A percentile compares a stretch with the other conserved stretches of the same genome.
Conservation (phyloP, 2,113 vertebrate species). For the Catagonus wagneri region DNA sequence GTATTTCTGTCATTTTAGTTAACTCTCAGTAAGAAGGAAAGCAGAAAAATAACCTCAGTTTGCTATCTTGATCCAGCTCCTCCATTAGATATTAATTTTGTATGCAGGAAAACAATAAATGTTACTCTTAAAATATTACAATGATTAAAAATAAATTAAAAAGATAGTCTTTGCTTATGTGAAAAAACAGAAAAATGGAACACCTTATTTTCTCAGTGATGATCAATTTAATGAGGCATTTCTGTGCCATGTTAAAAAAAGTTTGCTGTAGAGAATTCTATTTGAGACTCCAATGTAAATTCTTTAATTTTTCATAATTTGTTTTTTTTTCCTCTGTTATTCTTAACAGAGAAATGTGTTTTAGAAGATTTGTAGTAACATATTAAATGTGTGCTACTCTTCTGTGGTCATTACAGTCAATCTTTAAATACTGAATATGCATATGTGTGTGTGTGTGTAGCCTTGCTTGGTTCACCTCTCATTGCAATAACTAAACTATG, state of each 20-base stretch:
- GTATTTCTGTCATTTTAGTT: slow-evolving; percentile 17
- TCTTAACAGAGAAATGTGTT: neutral
- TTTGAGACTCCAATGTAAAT: slow-evolving; percentile 7
- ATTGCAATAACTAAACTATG: neutral
- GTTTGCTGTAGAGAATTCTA: neutral
- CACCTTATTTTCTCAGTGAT: slow-evolving; percentile 9
- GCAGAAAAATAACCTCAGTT: neutral
- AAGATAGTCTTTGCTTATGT: slow-evolving; percentile 17
- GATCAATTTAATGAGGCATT: slow-evolving; percentile 23
- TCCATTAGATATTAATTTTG: slow-evolving; percentile 21
- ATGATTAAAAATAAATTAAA: slow-evolving; percentile 60
- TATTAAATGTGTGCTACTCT: neutral
- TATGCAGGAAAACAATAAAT: neutral
- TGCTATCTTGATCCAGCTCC: neutral
- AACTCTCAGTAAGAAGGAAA: neutral
- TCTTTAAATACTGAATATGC: slow-evolving; percentile 42
- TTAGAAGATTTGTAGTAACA: neutral
- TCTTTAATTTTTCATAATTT: neutral
- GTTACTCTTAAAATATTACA: slow-evolving; percentile 42
- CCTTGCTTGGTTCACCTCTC: neutral
- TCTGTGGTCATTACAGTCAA: neutral
- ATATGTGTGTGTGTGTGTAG: neutral
- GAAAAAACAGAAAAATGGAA: slow-evolving; percentile 19
- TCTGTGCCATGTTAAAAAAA: neutral
- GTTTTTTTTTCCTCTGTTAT: no score